Conservation (phyloP, 2,888 invertebrate genomes). For the Apamea monoglypha region DNA sequence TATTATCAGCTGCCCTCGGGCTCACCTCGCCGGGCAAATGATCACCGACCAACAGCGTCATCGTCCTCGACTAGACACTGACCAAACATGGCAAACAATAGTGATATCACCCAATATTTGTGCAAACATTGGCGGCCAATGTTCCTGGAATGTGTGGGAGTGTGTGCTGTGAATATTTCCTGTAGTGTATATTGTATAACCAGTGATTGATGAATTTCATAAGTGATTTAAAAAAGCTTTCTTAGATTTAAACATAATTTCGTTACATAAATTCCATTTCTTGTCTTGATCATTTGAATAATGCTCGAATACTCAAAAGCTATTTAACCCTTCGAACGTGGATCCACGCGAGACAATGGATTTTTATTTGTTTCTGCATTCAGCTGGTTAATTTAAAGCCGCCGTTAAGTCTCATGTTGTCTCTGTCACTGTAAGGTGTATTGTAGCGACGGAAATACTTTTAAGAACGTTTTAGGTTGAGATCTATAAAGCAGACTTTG, state of each 20-base stretch:
- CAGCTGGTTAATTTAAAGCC: neutral
- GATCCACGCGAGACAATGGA: neutral
- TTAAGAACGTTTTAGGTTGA: neutral
- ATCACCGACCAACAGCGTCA: slow-evolving; percentile 65
- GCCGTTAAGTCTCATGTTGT: neutral
- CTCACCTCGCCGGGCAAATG: slow-evolving; percentile 88
- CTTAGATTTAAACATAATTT: slow-evolving; percentile 30
- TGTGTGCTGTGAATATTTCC: slow-evolving; percentile 59
- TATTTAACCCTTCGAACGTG: neutral
- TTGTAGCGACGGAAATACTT: neutral
- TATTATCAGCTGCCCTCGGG: slow-evolving; percentile 95
- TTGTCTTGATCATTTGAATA: slow-evolving; percentile 17
- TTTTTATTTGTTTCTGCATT: neutral
- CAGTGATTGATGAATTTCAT: slow-evolving; percentile 37
- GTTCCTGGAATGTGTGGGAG: slow-evolving; percentile 27
- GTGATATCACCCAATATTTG: slow-evolving; percentile 56
- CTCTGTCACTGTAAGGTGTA: neutral
- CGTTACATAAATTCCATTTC: slow-evolving; percentile 17
- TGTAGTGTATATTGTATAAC: slow-evolving; percentile 57
- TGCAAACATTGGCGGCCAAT: slow-evolving; percentile 51
- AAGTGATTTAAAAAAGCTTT: slow-evolving; percentile 47
- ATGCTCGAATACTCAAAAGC: slow-evolving; percentile 8
- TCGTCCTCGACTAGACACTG: slow-evolving; percentile 25
- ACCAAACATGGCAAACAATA: slow-evolving; percentile 40
- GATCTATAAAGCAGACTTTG: neutral